Base-by-base conservation (phyloP, 2,113 vertebrate species). In the Corynorhinus townsendii region DNA sequence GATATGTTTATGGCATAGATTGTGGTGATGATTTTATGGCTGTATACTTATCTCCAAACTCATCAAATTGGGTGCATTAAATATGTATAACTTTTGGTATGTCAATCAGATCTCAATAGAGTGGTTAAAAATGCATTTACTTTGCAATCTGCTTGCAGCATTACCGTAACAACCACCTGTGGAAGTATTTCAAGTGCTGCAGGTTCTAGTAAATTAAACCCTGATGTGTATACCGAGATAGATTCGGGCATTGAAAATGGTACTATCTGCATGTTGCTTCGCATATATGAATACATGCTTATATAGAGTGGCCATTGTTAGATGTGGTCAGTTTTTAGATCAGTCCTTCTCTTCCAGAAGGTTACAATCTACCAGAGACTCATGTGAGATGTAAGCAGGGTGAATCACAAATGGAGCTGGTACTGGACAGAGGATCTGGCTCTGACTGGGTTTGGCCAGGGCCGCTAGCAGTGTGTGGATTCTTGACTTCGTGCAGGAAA, bases 121-220 rank as follows among this genome's bases (percentile, higher is more conserved):
- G 52, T 30, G 54, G n/a, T 93, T 88, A 28, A 54, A 90, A 81
- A 71, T 71, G 88, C 49, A 71, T 88, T 88, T 93, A 73, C 81
- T 72, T 88, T 82, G 76, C 38, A 82, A 45, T 49, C 68, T 86
- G 38, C 59, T 76, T 47, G 38, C 5, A 49, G 43, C 33, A 82
- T 89, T 26, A 77, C 38, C 28, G 33, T 64, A 33, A n/a, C 64
- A 62, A 56, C 9, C 43, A 40, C n/a, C 19, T 22, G 8, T 77
- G 68, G 84, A 89, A 89, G 9, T 5, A 82, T 77, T 89, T 66
- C 49, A 77, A 59, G 11, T 91, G 43, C 75, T 77, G 45, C 40
- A 82, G 30, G 30, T 86, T 86, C 62, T 73, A 64, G 38, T 69
- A 75, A 73, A 26, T 89, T 76, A 47, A 89, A 75, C 19, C 64